Evolutionary conservation across 2,888 invertebrate species (phyloP).

Genomic region (Enoplolaimus lenunculus): DNA sequence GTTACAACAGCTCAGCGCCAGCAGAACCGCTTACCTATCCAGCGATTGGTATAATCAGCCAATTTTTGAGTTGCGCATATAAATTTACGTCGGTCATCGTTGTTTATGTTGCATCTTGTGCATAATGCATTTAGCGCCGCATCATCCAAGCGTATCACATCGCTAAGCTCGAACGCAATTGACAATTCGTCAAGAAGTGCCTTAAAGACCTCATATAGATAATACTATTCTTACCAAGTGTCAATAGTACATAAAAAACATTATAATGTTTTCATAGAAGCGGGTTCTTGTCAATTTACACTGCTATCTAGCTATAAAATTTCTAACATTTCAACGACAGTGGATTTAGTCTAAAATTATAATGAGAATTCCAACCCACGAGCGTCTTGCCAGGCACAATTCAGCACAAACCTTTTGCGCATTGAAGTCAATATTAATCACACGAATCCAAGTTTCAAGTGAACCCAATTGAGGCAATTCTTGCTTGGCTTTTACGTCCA

Average conservation of each 20-base stretch:
- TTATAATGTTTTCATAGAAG: too few relatives aligned
- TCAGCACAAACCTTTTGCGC: not conserved
- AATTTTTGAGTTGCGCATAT: constrained; percentile 12
- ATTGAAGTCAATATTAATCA: constrained; percentile 4
- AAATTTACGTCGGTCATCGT: constrained; percentile 9
- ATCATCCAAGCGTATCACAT: not conserved
- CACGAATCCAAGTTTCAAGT: constrained; percentile 1
- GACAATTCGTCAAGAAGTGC: too few relatives aligned
- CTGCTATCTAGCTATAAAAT: too few relatives aligned
- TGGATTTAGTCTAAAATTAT: too few relatives aligned
- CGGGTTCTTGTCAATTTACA: too few relatives aligned
- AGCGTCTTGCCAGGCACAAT: not conserved
- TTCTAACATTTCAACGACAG: too few relatives aligned
- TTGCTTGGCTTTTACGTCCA: not conserved
- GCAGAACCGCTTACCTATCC: constrained; percentile 17
- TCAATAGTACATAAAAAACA: too few relatives aligned
- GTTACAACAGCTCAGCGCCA: too few relatives aligned
- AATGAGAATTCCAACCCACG: too few relatives aligned
- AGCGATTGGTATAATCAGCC: not conserved
- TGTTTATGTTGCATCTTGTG: not conserved
- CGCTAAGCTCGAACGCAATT: too few relatives aligned
- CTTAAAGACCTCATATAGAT: too few relatives aligned
- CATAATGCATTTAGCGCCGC: not conserved
- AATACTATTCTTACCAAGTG: too few relatives aligned
- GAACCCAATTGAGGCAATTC: not conserved